A percentile compares a stretch with the other conserved stretches of the same genome.
Conservation (phyloP, 1,140 invertebrate genomes). For the Drosophila malerkotliana region DNA sequence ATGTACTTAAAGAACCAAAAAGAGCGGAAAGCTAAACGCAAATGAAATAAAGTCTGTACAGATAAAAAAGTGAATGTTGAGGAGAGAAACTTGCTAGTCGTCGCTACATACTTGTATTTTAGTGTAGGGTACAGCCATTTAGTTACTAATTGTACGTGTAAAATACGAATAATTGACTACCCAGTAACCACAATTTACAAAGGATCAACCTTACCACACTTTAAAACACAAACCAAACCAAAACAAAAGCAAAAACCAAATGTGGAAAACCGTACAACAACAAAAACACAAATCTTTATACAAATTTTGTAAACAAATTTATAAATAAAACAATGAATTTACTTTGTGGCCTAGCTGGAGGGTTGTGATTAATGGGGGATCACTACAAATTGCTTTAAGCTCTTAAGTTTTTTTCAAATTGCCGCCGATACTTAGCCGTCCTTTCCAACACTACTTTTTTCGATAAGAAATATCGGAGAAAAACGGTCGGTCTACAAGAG, state of each 20-base stretch:
- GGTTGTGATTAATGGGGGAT: slow-evolving; percentile 8
- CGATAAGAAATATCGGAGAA: too few species aligned
- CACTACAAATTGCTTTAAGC: too few species aligned
- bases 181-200: slow-evolving; percentile 63
- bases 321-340: slow-evolving; percentile 67
- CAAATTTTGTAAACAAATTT: slow-evolving; percentile 70
- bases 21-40: slow-evolving; percentile 8
- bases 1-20: slow-evolving; percentile 59
- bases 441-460: too few species aligned
- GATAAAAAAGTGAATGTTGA: slow-evolving; percentile 1
- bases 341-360: slow-evolving; percentile 39
- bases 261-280: slow-evolving; percentile 22
- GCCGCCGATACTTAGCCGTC: neutral
- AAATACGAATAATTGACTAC: slow-evolving; percentile 32
- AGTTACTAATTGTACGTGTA: slow-evolving; percentile 57
- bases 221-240: slow-evolving; percentile 2
- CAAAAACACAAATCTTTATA: slow-evolving; percentile 52
- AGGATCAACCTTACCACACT: slow-evolving; percentile 9
- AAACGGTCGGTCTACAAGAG: too few species aligned
- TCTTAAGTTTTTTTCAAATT: neutral
- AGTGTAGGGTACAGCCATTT: slow-evolving; percentile 53
- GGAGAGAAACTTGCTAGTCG: slow-evolving; percentile 62
- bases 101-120: slow-evolving; percentile 66
- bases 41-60: slow-evolving; percentile 43
- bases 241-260: slow-evolving; percentile 17